Evolutionary conservation across 1,140 invertebrate genomes (phyloP), one percentile per base, ranked within the genome.

Genomic region (Chrysoperla carnea): DNA sequence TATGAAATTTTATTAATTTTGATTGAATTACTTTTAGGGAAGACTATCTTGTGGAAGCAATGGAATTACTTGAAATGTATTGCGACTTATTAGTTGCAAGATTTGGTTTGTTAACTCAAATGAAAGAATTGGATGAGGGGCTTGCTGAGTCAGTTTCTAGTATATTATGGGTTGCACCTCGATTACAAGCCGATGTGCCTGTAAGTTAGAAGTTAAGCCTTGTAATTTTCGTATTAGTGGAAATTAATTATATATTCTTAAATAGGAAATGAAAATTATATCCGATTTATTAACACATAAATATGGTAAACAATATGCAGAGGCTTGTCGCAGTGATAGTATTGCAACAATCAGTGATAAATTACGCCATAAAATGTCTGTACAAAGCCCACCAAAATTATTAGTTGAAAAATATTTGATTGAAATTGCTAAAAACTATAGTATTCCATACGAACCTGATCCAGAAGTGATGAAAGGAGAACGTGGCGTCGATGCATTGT

Each of bases 1-100:
- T 37, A 8, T 7, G 13, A 37, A 13, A 7, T 12, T 14, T 17
- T 15, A 17, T 37, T 37, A n/a, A 13, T 6, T 43, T 28, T 29
- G 23, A 6, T n/a, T 12, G 5, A 14, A 15, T 33, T 9, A 36
- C 33, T 14, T 36, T 11, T 47, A 76, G 95, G 17, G 95, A 99
- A 69, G 95, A 99, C 67, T 99, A 99, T 61, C 73, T 97, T 62
- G 93, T 99, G 1, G 96, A 99, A 67, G 94, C 94, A 0, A 94
- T 98, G 84, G 96, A 99, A 73, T 72, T 99, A 37, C 73, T 99
- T 3, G 96, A 99, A 70, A 98, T 98, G 91, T 99, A 94, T 59
- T 98, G 94, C 67, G 96, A 99, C 69, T 64, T 99, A 14, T 61
- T 99, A n/a, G 63, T 99, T 12, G 93, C 95, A 3, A 73, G 94